Percentiles rank a stretch among this genome's conserved stretches.
These are phyloP conservation scores for Dolichopus griseipennis DNA, from an alignment of 2,888 invertebrate species.

Conservation along the genomic window DNA sequence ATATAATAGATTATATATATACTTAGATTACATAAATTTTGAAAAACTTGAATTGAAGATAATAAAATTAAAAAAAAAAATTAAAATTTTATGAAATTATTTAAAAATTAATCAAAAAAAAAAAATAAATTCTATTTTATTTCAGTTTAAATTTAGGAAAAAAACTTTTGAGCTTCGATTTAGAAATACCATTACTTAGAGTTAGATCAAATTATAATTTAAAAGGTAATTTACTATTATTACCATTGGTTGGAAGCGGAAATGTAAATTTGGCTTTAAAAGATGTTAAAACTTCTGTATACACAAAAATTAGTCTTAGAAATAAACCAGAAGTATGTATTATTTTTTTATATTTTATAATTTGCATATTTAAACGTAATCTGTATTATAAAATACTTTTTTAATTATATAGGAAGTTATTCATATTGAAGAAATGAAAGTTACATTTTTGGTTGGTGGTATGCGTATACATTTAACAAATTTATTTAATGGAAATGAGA, in stretches of 20 bases:
- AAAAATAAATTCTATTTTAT: slow-evolving; percentile 14
- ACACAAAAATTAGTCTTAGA: slow-evolving; percentile 45
- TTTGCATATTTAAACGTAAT: too few relatives aligned
- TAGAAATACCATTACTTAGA: slow-evolving; percentile 48
- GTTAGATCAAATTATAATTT: slow-evolving; percentile 52
- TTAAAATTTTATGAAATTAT: background rate
- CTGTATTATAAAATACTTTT: too few relatives aligned
- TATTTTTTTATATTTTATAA: too few relatives aligned
- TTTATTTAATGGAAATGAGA: slow-evolving; percentile 55
- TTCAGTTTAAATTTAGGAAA: slow-evolving; percentile 46
- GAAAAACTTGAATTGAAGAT: too few relatives aligned
- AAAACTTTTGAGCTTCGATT: slow-evolving; percentile 47
- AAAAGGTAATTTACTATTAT: slow-evolving; percentile 50
- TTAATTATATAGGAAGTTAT: slow-evolving; percentile 37
- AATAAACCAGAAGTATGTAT: slow-evolving; percentile 37
- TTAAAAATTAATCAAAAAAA: slow-evolving; percentile 10
- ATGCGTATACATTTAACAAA: slow-evolving; percentile 50
- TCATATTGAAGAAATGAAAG: slow-evolving; percentile 48
- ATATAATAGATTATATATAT: too few relatives aligned
- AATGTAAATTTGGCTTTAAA: slow-evolving; percentile 47
- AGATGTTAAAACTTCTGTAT: slow-evolving; percentile 48
- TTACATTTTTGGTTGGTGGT: slow-evolving; percentile 47
- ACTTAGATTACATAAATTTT: too few relatives aligned
- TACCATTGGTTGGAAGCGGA: slow-evolving; percentile 51
- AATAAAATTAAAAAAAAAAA: too few relatives aligned